phyloP scores from a whole-genome alignment of 2,113 vertebrate species.

The Oncorhynchus gorbuscha region DNA sequence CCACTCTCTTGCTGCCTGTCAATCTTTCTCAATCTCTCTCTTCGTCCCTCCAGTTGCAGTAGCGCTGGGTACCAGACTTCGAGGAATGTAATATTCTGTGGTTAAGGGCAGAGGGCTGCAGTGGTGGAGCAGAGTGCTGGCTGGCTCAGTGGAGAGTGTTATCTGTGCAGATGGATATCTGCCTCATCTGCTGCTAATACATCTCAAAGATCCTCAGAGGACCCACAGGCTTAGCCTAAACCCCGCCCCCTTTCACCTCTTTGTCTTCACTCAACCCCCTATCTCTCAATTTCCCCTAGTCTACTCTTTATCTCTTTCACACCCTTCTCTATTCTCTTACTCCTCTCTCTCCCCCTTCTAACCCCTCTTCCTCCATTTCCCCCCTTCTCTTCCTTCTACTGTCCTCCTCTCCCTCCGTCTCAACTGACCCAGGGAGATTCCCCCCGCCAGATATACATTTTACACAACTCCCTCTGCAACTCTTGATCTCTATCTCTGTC shows the following conservation, averaged over 20 bases:
- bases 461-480: background rate
- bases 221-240: conserved; percentile 37
- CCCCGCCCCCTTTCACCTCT: conserved; percentile 5
- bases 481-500: background rate
- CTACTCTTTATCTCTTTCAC: too few species aligned
- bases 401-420: too few species aligned
- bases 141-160: conserved; percentile 47
- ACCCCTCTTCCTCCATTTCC: too few species aligned
- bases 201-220: conserved; percentile 52
- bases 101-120: conserved; percentile 44
- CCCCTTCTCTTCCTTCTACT: too few species aligned
- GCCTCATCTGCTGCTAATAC: conserved; percentile 66
- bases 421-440: too few species aligned
- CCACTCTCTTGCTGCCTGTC: background rate
- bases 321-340: too few species aligned
- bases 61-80: conserved; percentile 42
- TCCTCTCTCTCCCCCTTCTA: too few species aligned
- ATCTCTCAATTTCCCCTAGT: background rate
- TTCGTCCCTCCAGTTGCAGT: conserved; percentile 2
- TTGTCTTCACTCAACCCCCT: background rate
- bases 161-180: conserved; percentile 64
- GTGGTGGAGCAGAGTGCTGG: background rate
- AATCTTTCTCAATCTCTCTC: conserved; percentile 5
- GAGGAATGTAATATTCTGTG: conserved; percentile 58
- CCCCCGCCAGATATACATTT: background rate